Percentiles rank a stretch among this genome's conserved stretches.
Conservation (phyloP, 1,140 invertebrate species). For the Melitaea cinxia region DNA sequence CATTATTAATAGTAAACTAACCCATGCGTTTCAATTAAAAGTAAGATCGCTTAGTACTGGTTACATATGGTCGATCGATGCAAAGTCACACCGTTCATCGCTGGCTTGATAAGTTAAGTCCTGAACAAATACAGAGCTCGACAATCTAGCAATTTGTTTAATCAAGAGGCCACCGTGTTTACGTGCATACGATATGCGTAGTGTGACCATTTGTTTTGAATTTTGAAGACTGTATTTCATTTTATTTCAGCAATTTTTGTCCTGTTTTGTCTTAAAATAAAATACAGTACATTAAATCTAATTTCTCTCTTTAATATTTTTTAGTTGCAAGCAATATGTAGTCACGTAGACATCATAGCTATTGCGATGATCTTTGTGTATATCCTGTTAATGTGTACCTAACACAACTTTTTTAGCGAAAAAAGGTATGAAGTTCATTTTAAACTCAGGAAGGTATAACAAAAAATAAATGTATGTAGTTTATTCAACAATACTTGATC, state of each 20-base stretch:
- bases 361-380: too few species aligned
- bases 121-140: constrained; percentile 51
- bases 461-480: too few species aligned
- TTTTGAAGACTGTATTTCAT: neutral
- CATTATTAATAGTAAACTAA: neutral
- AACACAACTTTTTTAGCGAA: too few species aligned
- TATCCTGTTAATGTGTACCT: too few species aligned
- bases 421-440: too few species aligned
- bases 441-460: too few species aligned
- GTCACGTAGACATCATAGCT: too few species aligned
- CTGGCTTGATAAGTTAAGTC: constrained; percentile 47
- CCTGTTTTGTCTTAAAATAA: too few species aligned
- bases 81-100: constrained; percentile 43
- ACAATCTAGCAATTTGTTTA: constrained; percentile 63
- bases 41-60: neutral
- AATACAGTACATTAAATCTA: too few species aligned
- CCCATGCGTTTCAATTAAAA: neutral
- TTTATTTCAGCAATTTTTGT: neutral
- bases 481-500: too few species aligned
- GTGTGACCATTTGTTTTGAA: neutral
- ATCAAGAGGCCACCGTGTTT: constrained; percentile 41
- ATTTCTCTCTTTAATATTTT: too few species aligned
- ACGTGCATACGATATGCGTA: constrained; percentile 9
- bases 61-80: constrained; percentile 23
- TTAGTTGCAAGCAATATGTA: too few species aligned